Percentiles rank a stretch among this genome's conserved stretches.
These are phyloP conservation scores for Acrossocheilus fasciatus DNA, from an alignment of 2,797 vertebrate species.

Conservation along the genomic window DNA sequence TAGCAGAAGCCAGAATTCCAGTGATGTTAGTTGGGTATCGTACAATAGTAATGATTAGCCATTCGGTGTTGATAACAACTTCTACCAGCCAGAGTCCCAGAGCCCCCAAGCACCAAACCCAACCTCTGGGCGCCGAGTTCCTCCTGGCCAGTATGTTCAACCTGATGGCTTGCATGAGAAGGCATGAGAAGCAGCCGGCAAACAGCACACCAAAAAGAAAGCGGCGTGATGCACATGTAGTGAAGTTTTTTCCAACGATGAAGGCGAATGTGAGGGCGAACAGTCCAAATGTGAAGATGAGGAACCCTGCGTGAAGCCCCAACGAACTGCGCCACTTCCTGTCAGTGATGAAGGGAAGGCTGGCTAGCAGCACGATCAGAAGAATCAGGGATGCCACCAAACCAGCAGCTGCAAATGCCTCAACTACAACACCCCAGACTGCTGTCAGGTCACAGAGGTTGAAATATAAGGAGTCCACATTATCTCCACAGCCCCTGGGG, in stretches of 20 bases:
- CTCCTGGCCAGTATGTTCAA: conserved; percentile 83
- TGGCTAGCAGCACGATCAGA: conserved; percentile 87
- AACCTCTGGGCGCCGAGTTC: conserved; percentile 76
- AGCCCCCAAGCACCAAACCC: conserved; percentile 81
- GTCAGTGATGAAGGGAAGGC: conserved; percentile 85
- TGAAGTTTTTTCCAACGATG: conserved; percentile 85
- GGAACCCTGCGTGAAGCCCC: conserved; percentile 82
- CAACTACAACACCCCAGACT: conserved; percentile 90
- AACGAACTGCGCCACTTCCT: conserved; percentile 79
- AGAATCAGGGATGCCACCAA: conserved; percentile 83
- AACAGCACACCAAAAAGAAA: conserved; percentile 96
- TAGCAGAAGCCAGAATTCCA: accelerated
- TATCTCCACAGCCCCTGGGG: conserved; percentile 78
- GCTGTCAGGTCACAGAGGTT: conserved; percentile 87
- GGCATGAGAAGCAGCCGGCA: conserved; percentile 88
- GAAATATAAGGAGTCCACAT: conserved; percentile 86
- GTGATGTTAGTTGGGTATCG: conserved; percentile 62
- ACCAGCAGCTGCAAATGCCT: conserved; percentile 85
- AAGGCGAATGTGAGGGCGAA: conserved; percentile 93
- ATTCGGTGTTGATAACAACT: conserved; percentile 92
- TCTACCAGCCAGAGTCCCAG: conserved; percentile 86
- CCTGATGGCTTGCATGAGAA: conserved; percentile 84
- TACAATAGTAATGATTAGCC: conserved; percentile 91
- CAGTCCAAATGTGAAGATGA: conserved; percentile 87
- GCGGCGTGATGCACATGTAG: conserved; percentile 88